Conservation (phyloP, 2,888 invertebrate genomes). For the Thymelicus acteon region DNA sequence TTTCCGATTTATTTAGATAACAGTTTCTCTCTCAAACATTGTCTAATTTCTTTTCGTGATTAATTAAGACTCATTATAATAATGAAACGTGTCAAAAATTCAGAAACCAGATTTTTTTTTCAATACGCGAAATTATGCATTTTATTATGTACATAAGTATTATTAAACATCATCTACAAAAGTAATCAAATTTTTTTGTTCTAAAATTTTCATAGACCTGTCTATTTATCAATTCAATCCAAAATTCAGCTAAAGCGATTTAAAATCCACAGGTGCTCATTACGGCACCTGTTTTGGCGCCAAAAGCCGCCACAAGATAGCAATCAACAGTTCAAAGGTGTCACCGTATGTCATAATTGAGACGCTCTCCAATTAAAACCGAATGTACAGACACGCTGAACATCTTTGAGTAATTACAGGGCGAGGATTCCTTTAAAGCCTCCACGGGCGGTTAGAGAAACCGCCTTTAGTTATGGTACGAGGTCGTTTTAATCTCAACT, state of each 20-base stretch:
- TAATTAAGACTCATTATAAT: too few species aligned
- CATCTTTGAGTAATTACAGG: constrained; percentile 69
- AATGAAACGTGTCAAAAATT: too few species aligned
- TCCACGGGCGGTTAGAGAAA: constrained; percentile 54
- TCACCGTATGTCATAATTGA: constrained; percentile 71
- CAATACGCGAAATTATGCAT: too few species aligned
- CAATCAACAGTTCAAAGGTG: constrained; percentile 72
- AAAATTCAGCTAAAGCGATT: constrained; percentile 21
- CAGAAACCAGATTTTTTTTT: too few species aligned
- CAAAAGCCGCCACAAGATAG: constrained; percentile 61
- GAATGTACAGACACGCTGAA: constrained; percentile 65
- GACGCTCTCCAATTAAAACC: constrained; percentile 78
- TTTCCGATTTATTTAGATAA: too few species aligned
- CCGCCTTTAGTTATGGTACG: constrained; percentile 42
- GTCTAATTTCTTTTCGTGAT: too few species aligned
- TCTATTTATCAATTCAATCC: too few species aligned
- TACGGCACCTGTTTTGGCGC: constrained; percentile 25
- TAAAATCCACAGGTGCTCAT: constrained; percentile 37
- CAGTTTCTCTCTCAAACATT: too few species aligned
- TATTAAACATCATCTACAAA: too few species aligned
- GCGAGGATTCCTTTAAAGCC: constrained; percentile 56
- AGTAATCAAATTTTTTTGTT: too few species aligned
- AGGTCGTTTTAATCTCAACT: constrained; percentile 38
- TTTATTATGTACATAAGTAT: too few species aligned
- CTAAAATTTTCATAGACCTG: too few species aligned